phyloP scores from a whole-genome alignment of 2,113 vertebrate species.

The Chloropsis hardwickii region DNA sequence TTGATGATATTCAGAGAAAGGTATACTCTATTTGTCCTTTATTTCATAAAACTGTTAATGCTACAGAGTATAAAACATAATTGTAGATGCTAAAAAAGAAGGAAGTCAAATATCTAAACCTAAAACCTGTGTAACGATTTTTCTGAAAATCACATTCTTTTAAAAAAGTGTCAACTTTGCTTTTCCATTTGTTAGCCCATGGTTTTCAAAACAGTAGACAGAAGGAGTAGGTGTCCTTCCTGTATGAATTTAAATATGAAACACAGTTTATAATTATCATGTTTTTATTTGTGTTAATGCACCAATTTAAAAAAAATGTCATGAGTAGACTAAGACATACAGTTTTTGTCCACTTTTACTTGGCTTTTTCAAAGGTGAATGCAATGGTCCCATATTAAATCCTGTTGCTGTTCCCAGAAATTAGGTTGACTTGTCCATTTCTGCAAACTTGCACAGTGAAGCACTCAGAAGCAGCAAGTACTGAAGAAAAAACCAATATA shows the following conservation, averaged over 20 bases:
- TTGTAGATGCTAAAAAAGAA: neutral
- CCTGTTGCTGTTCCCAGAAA: neutral
- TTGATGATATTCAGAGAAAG: conserved; percentile 97
- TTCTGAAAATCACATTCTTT: neutral
- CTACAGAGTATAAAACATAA: neutral
- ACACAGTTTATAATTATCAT: neutral
- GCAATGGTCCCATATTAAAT: neutral
- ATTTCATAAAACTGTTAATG: neutral
- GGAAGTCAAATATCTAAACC: neutral
- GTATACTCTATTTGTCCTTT: conserved; percentile 62
- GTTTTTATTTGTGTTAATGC: neutral
- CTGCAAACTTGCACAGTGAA: neutral
- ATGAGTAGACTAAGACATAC: neutral
- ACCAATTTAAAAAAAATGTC: neutral
- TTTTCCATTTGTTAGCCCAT: neutral
- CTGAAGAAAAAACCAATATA: neutral
- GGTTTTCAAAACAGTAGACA: neutral
- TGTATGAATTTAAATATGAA: neutral
- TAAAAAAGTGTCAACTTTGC: neutral
- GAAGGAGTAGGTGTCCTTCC: neutral
- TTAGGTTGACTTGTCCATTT: neutral
- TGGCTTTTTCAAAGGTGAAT: neutral
- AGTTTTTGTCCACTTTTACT: neutral
- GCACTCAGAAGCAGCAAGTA: neutral
- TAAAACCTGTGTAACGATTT: neutral